Conservation (phyloP, 2,113 vertebrate genomes). For the Apus apus region DNA sequence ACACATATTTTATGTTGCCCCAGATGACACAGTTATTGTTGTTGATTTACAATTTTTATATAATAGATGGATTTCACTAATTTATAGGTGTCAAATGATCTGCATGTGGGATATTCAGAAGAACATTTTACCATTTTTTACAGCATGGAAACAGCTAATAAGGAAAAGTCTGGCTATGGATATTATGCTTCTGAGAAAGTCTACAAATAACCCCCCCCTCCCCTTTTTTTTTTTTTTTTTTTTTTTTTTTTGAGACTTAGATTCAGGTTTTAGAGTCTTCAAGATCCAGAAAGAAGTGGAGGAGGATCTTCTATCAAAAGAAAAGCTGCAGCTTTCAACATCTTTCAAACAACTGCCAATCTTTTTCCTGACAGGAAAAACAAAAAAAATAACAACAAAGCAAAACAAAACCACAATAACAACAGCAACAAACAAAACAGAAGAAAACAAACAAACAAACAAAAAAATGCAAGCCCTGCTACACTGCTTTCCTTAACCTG, state of each 20-base stretch:
- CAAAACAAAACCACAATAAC: no score
- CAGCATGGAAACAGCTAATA: neutral
- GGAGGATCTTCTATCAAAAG: rapidly evolving
- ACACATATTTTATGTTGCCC: neutral
- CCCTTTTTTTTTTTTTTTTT: neutral
- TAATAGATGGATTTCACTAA: constrained; percentile 20
- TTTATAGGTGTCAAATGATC: neutral
- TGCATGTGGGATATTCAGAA: neutral
- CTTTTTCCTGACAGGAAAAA: neutral
- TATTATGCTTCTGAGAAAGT: neutral
- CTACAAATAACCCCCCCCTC: rapidly evolving
- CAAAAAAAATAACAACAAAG: no score
- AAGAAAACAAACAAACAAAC: no score
- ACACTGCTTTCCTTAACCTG: neutral
- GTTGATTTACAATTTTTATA: constrained; percentile 20
- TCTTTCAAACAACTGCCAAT: neutral
- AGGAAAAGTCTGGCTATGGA: neutral
- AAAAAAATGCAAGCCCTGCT: neutral
- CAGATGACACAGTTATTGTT: neutral
- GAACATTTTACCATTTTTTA: constrained; percentile 2
- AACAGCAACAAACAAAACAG: no score
- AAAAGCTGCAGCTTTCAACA: neutral
- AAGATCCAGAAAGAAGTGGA: neutral
- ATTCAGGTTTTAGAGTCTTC: neutral
- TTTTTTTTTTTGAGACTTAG: neutral